phyloP scores from a whole-genome alignment of 2,888 invertebrate species.

The Sipha maydis region DNA sequence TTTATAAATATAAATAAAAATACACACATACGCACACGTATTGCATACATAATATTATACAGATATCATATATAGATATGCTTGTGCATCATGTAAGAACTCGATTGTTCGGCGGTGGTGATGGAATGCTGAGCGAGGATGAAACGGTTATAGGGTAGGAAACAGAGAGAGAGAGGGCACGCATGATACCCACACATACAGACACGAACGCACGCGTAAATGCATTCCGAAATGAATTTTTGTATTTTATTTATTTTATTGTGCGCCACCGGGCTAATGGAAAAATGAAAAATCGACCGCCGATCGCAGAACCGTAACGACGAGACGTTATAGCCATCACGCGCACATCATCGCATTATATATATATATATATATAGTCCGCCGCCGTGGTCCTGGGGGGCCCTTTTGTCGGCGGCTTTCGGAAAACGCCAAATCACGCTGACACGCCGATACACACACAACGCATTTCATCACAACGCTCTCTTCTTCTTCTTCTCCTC shows the following conservation, averaged over 20 bases:
- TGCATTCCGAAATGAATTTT: constrained; percentile 18
- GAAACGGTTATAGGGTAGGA: not conserved
- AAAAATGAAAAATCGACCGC: constrained; percentile 42
- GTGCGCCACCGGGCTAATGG: constrained; percentile 37
- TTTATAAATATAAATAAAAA: not conserved
- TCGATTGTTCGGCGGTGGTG: not conserved
- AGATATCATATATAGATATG: not conserved
- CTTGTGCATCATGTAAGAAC: not conserved
- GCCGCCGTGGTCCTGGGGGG: constrained; percentile 27
- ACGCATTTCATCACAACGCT: not conserved
- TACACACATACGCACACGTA: not conserved
- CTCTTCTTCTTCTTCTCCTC: not conserved
- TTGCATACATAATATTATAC: not conserved
- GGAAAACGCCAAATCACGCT: constrained; percentile 56
- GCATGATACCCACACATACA: not conserved
- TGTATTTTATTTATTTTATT: constrained; percentile 18
- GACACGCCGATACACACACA: constrained; percentile 29
- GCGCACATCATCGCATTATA: not conserved
- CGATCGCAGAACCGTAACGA: constrained; percentile 21
- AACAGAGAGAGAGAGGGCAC: too few relatives aligned
- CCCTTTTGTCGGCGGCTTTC: constrained; percentile 49
- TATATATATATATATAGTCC: not conserved
- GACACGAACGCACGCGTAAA: too few relatives aligned
- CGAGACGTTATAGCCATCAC: constrained; percentile 16
- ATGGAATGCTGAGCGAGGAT: too few relatives aligned